Base-by-base conservation (phyloP, 2,888 invertebrate genomes). In the Chrysolina oricalcia region DNA sequence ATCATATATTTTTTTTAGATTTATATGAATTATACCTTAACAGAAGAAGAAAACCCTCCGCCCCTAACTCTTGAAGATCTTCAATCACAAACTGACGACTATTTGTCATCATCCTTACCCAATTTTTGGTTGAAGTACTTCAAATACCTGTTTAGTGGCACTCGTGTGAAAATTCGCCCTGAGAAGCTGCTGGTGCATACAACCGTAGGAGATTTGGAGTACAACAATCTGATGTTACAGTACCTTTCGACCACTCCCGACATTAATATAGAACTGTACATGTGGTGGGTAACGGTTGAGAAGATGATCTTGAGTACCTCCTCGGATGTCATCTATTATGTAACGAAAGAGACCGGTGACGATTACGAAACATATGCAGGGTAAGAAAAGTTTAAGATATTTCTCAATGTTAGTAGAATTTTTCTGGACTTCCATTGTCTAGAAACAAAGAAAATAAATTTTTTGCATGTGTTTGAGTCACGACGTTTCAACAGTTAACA, bases 41-140 rank as follows among this genome's bases (percentile, higher is more conserved):
- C 82, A 2, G 27, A 74, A 40, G 23, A 76, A 27, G 76, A 27
- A 15, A 17, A 27, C 27, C 8, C 59, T 2, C 8, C n/a, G 2
- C 1, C 59, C 8, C 27, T 59, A 59, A 59, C 35, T 13, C 10
- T 50, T 15, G 17, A 76, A 21, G 67, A 78, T 72, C 78, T 76
- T 13, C 70, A 70, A 21, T 64, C 74, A 63, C 17, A 75, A 27
- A 43, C 78, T 0, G 92, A 95, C 80, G 88, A 64, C 87, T 90
- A 69, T 89, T 93, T 0, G 89, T 89, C 76, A 87, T 87, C 15
- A 91, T 92, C 77, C 86, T 50, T 74, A 48, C 84, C 89, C 64
- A 90, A 91, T 0, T 90, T 94, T 77, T 95, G 94, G 94, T 89
- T 90, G 72, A 90, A 90, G 43, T 95, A 93, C 83, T 85, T 95